A percentile compares a stretch with the other conserved stretches of the same genome.
phyloP scores from a whole-genome alignment of 2,113 vertebrate species.

The Centrocercus urophasianus region DNA sequence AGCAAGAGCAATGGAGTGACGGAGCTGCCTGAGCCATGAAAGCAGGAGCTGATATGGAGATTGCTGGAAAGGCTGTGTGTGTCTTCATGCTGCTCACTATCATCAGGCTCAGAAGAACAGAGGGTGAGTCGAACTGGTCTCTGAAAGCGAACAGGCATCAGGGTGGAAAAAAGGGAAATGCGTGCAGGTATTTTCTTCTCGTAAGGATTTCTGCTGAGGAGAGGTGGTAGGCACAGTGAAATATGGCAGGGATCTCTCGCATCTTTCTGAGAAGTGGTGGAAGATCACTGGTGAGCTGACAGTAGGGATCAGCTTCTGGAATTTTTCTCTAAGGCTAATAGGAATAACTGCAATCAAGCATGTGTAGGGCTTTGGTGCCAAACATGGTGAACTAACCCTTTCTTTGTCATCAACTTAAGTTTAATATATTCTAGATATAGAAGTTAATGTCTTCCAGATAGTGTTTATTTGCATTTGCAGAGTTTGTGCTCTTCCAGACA shows the following conservation, averaged over 20 bases:
- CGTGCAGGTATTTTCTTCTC: neutral
- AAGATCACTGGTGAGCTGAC: neutral
- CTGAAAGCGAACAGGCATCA: accelerated
- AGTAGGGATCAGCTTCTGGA: neutral
- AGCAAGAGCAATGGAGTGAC: slow-evolving; percentile 11
- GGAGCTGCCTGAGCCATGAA: slow-evolving; percentile 28
- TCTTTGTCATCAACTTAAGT: neutral
- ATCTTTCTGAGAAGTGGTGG: neutral
- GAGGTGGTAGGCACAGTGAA: neutral
- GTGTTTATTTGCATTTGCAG: neutral
- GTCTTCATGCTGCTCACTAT: slow-evolving; percentile 17
- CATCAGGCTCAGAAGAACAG: neutral
- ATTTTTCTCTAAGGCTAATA: neutral
- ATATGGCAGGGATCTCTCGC: neutral
- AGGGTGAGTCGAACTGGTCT: slow-evolving; percentile 68
- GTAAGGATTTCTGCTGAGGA: neutral
- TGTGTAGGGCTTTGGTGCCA: neutral
- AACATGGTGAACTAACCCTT: neutral
- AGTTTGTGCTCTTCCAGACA: neutral
- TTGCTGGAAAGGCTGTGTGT: slow-evolving; percentile 20
- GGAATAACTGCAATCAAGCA: neutral
- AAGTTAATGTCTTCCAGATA: neutral
- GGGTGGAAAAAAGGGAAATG: neutral
- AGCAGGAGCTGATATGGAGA: slow-evolving; percentile 55
- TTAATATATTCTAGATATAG: neutral